phyloP scores from a whole-genome alignment of 2,113 vertebrate genomes.

The Centropus unirufus region DNA sequence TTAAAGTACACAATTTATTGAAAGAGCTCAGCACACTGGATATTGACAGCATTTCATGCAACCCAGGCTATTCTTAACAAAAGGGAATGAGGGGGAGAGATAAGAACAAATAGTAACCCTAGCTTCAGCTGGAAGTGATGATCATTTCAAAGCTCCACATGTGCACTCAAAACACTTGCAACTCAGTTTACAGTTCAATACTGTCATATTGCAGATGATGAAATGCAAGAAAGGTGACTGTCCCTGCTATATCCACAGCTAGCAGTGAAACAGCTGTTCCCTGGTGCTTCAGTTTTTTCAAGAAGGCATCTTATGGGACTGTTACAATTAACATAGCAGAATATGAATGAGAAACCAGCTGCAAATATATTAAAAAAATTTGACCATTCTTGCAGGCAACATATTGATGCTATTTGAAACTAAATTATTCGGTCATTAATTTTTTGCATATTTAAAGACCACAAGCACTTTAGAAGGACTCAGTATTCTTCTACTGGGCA shows the following conservation, averaged over 20 bases:
- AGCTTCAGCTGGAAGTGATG: not conserved
- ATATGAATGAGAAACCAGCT: not conserved
- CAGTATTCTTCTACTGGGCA: not conserved
- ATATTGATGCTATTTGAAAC: not conserved
- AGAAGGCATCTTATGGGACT: not conserved
- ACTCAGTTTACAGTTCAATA: not conserved
- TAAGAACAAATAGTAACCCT: not conserved
- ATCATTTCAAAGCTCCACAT: not conserved
- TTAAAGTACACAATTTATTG: not conserved
- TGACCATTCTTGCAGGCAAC: not conserved
- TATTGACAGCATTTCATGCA: not conserved
- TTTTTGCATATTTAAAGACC: not conserved
- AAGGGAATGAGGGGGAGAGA: not conserved
- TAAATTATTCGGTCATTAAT: not conserved
- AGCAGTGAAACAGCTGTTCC: not conserved
- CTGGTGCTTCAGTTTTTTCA: not conserved
- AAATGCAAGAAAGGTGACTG: not conserved
- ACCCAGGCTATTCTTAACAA: not conserved
- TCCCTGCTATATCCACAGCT: not conserved
- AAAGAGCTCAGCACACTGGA: not conserved
- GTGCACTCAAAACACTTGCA: not conserved
- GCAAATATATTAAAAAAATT: not conserved
- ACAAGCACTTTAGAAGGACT: not conserved
- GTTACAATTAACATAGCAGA: not conserved
- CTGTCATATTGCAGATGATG: not conserved